phyloP scores from a whole-genome alignment of 2,113 vertebrate species.

The Speoplatyrhinus poulsoni region DNA sequence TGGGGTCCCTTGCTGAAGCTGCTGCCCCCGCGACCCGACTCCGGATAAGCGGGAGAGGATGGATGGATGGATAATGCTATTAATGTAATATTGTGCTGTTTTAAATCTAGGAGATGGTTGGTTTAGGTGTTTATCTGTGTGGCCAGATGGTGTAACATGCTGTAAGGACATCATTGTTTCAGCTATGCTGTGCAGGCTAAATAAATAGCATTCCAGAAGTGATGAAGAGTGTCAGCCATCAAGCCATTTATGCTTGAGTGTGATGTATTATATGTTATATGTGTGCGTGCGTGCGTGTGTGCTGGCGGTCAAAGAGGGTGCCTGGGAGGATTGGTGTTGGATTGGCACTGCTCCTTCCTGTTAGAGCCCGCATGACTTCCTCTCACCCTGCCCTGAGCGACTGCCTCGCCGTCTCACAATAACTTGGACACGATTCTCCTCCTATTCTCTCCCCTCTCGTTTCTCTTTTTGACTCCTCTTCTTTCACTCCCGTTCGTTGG shows the following conservation, averaged over 20 bases:
- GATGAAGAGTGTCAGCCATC: conserved; percentile 28
- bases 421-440: conserved; percentile 58
- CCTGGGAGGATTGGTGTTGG: conserved; percentile 69
- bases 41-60: no score
- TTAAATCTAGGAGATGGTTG: background rate
- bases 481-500: background rate
- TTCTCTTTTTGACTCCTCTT: conserved; percentile 3
- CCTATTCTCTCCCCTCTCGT: conserved; percentile 29
- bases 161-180: background rate
- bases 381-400: conserved; percentile 66
- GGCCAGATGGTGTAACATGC: background rate
- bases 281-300: conserved; percentile 19
- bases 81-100: background rate
- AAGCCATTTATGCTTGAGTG: background rate
- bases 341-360: conserved; percentile 72
- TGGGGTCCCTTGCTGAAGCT: no score
- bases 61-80: background rate
- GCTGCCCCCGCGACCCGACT: no score
- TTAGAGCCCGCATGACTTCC: conserved; percentile 71
- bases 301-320: conserved; percentile 55
- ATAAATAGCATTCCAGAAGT: background rate
- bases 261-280: background rate
- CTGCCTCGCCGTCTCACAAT: conserved; percentile 68
- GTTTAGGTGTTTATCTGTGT: background rate
- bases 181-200: conserved; percentile 3